A percentile compares a stretch with the other conserved stretches of the same genome.
phyloP scores from a whole-genome alignment of 2,113 vertebrate species.

The Chaetorhynchus papuensis region DNA sequence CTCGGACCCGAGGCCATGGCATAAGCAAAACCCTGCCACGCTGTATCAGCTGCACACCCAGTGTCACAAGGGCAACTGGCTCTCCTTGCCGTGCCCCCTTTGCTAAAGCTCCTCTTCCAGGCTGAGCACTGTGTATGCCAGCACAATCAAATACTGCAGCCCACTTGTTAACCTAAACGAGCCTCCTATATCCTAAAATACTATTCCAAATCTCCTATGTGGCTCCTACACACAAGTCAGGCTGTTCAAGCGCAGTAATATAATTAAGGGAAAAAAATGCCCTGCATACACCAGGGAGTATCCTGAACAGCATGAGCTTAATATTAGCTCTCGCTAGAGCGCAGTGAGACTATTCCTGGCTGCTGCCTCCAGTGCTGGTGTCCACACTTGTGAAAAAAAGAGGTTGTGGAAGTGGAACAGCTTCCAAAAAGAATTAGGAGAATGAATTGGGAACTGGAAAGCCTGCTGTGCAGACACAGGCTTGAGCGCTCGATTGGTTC shows the following conservation, averaged over 20 bases:
- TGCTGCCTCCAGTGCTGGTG: not conserved
- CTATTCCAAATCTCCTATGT: not conserved
- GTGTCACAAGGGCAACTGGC: constrained; percentile 24
- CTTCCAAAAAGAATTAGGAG: constrained; percentile 41
- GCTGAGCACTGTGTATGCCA: not conserved
- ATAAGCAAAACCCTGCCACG: not conserved
- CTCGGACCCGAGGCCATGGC: not conserved
- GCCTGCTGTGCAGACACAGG: not conserved
- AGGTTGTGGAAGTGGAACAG: not conserved
- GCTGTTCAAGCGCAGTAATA: not conserved
- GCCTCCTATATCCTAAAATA: not conserved
- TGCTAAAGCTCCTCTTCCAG: not conserved
- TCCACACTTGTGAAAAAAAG: not conserved
- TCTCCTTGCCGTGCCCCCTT: not conserved
- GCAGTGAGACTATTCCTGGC: not conserved
- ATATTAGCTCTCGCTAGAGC: not conserved
- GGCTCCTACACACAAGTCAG: not conserved
- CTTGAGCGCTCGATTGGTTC: not conserved
- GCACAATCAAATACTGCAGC: not conserved
- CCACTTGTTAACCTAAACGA: not conserved
- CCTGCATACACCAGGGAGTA: not conserved
- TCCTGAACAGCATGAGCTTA: not conserved
- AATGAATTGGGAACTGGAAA: not conserved
- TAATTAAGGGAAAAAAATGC: constrained; percentile 5
- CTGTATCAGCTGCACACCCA: constrained; percentile 24